Conservation (phyloP, 2,113 vertebrate species). For the Zonotrichia leucophrys region DNA sequence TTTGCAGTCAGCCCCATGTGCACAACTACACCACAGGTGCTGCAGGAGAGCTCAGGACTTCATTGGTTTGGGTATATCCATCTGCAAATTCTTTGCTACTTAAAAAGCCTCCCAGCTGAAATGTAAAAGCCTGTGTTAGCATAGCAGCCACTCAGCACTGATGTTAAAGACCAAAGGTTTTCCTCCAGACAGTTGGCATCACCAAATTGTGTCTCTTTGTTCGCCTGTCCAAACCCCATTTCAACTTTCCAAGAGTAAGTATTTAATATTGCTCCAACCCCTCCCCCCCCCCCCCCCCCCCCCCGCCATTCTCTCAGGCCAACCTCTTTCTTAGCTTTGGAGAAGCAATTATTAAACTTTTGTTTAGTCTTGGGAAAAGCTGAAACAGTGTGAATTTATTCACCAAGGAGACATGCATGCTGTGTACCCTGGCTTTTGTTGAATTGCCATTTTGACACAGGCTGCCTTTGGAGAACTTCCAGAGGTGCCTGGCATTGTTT, state of each 20-base stretch:
- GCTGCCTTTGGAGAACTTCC: background rate
- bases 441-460: background rate
- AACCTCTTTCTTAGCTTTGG: background rate
- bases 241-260: background rate
- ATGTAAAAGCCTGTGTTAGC: background rate
- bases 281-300: no score
- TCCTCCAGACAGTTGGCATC: background rate
- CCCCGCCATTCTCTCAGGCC: background rate
- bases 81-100: background rate
- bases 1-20: rapidly evolving
- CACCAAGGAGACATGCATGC: background rate
- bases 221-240: background rate
- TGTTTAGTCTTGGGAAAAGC: background rate
- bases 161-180: background rate
- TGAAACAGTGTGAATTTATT: background rate
- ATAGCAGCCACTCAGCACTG: background rate
- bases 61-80: background rate
- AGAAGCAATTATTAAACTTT: background rate
- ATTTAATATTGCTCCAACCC: background rate
- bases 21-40: rapidly evolving
- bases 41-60: background rate
- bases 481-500: slow-evolving; percentile 35
- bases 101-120: background rate
- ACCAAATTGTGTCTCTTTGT: background rate
- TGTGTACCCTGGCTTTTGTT: background rate